phyloP scores from a whole-genome alignment of 1,140 invertebrate genomes.

The Aphelenchoides fujianensis region DNA sequence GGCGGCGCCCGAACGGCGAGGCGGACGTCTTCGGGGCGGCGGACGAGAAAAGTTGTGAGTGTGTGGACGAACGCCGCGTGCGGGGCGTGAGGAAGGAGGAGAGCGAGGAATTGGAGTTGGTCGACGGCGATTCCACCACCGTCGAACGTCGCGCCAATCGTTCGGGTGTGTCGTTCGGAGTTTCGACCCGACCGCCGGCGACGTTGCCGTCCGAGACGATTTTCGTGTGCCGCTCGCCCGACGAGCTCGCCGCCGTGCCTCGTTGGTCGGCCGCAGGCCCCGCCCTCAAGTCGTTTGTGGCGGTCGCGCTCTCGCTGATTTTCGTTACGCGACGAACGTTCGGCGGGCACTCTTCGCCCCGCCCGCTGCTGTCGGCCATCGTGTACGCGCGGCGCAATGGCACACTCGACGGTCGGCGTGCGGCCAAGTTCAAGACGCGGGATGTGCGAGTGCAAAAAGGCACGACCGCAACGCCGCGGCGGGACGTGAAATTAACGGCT shows the following conservation, averaged over 20 bases:
- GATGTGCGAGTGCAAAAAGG: no score
- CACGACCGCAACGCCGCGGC: neutral
- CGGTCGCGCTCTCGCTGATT: neutral
- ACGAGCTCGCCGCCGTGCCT: neutral
- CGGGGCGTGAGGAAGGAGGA: no score
- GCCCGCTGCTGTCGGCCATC: neutral
- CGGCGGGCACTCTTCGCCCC: neutral
- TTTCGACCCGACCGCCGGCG: neutral
- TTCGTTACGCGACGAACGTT: neutral
- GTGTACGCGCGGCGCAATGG: no score
- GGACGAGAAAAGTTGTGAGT: no score
- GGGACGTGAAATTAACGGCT: conserved; percentile 1
- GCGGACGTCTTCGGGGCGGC: no score
- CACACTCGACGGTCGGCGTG: no score
- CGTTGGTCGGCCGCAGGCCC: neutral
- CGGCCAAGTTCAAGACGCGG: neutral
- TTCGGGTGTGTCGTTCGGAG: neutral
- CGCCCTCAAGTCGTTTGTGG: no score
- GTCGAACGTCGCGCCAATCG: no score
- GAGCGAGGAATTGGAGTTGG: no score
- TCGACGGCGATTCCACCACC: no score
- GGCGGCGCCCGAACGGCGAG: neutral
- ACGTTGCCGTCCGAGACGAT: neutral
- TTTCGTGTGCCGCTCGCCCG: neutral
- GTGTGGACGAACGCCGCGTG: no score